A percentile compares a stretch with the other conserved stretches of the same genome.
Evolutionary conservation across 2,113 vertebrate genomes (phyloP).

Genomic region (Vulpes vulpes): DNA sequence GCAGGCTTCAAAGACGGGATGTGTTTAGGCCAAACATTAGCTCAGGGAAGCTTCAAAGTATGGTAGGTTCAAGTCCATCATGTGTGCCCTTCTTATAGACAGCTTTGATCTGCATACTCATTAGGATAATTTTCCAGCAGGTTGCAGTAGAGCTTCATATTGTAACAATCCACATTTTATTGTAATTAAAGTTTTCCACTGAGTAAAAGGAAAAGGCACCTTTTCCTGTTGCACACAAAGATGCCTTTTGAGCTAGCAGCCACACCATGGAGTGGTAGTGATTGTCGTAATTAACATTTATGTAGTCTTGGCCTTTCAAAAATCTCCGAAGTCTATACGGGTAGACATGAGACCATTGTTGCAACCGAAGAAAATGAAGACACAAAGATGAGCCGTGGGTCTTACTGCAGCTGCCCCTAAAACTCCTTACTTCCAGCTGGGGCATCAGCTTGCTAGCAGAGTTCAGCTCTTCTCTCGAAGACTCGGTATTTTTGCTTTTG

Average conservation of each 20-base stretch:
- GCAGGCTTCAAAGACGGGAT: background rate
- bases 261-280: background rate
- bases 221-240: constrained; percentile 26
- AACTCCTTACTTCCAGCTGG: background rate
- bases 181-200: background rate
- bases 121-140: background rate
- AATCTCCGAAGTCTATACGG: background rate
- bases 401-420: background rate
- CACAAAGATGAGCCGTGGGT: background rate
- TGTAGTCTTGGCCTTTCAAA: background rate
- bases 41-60: background rate
- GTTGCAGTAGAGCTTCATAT: background rate
- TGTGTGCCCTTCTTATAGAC: background rate
- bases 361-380: background rate
- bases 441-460: background rate
- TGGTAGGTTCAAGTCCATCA: background rate
- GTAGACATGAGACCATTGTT: background rate
- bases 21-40: background rate
- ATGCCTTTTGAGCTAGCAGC: background rate
- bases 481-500: background rate
- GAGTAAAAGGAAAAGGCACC: background rate
- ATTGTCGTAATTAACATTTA: background rate
- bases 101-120: background rate
- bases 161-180: background rate
- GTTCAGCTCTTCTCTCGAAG: background rate